phyloP scores from a whole-genome alignment of 1,140 invertebrate genomes.

The Anthonomus grandis region DNA sequence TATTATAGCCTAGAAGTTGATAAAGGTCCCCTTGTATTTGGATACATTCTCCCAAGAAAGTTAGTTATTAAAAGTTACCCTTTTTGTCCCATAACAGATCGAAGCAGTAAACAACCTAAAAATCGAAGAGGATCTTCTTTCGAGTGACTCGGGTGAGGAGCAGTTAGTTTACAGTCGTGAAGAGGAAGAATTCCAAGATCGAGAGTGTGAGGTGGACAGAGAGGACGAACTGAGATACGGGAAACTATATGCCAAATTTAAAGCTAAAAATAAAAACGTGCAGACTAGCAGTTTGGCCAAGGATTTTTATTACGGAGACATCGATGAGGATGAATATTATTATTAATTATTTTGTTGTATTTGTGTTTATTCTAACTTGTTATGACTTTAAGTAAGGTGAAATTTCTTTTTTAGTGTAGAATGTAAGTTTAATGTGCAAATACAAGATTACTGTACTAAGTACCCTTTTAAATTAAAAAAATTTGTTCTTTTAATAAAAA shows the following conservation, averaged over 20 bases:
- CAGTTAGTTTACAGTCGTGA: slow-evolving; percentile 47
- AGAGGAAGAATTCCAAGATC: slow-evolving; percentile 45
- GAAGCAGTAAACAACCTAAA: slow-evolving; percentile 31
- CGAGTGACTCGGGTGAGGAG: slow-evolving; percentile 53
- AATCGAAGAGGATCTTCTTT: slow-evolving; percentile 48
- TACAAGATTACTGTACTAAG: no score
- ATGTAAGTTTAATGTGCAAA: no score
- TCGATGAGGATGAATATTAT: slow-evolving; percentile 34
- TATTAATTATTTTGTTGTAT: slow-evolving; percentile 11
- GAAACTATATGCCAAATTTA: slow-evolving; percentile 56
- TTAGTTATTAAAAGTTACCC: neutral
- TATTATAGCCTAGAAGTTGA: no score
- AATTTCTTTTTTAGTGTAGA: no score
- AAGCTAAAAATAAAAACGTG: slow-evolving; percentile 47
- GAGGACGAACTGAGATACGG: slow-evolving; percentile 53
- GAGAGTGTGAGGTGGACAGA: slow-evolving; percentile 52
- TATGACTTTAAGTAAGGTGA: neutral
- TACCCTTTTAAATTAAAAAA: no score
- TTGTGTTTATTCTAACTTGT: neutral
- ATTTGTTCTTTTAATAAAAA: no score
- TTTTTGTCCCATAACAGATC: slow-evolving; percentile 20
- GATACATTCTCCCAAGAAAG: neutral
- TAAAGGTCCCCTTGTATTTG: no score
- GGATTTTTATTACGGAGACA: slow-evolving; percentile 39
- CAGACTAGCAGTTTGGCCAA: slow-evolving; percentile 25